These are phyloP conservation scores for Melanophora roralis DNA, from an alignment of 2,888 invertebrate species.

Conservation along the genomic window DNA sequence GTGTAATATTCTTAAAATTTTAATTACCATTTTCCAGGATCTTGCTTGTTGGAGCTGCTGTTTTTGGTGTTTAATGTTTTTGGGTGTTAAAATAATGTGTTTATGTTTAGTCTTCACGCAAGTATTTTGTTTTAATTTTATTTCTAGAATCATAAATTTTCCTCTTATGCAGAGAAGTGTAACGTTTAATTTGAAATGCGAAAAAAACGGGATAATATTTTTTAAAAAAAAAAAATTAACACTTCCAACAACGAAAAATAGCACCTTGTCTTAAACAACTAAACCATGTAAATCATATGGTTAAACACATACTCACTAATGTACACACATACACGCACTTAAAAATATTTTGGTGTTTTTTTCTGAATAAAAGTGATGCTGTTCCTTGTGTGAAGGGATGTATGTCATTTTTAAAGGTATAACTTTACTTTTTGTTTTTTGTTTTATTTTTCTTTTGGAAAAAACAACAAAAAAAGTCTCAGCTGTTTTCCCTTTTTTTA, in stretches of 20 bases:
- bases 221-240: neutral
- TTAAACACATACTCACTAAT: constrained; percentile 5
- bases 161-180: constrained; percentile 14
- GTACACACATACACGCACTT: neutral
- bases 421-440: neutral
- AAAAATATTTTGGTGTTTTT: neutral
- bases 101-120: constrained; percentile 20
- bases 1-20: constrained; percentile 36
- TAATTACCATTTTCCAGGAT: constrained; percentile 37
- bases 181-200: constrained; percentile 15
- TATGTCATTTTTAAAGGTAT: constrained; percentile 9
- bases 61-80: neutral
- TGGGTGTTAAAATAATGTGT: constrained; percentile 9
- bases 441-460: neutral
- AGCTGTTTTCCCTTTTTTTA: constrained; percentile 15
- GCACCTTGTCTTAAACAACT: constrained; percentile 35
- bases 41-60: constrained; percentile 26
- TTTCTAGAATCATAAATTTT: constrained; percentile 48
- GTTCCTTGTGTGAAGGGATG: neutral
- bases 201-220: neutral
- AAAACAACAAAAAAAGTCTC: neutral
- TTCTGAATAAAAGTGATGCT: neutral
- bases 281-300: constrained; percentile 33
- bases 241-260: constrained; percentile 1
- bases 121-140: constrained; percentile 20